Conservation (phyloP, 2,113 vertebrate genomes). For the Nibea coibor region DNA sequence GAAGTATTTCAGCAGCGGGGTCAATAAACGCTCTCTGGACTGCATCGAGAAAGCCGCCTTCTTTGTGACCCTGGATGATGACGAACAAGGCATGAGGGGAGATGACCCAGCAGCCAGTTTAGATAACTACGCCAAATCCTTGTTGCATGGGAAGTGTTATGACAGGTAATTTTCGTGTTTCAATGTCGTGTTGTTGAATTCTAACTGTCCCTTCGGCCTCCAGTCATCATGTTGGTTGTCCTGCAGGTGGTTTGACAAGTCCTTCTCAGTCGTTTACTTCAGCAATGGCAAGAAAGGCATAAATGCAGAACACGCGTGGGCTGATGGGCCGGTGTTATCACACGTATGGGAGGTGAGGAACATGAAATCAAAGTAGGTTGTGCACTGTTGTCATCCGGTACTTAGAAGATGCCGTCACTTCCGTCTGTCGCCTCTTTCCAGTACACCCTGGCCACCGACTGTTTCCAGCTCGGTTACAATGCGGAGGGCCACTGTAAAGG, state of each 20-base stretch:
- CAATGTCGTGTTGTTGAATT: neutral
- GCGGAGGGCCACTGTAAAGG: constrained; percentile 94
- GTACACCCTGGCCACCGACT: constrained; percentile 88
- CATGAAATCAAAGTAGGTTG: neutral
- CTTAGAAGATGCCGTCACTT: neutral
- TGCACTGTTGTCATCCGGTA: neutral
- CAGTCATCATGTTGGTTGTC: neutral
- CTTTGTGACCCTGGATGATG: constrained; percentile 88
- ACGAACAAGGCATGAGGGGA: constrained; percentile 85
- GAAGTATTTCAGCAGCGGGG: constrained; percentile 82
- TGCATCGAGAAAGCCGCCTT: constrained; percentile 90
- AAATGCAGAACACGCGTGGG: constrained; percentile 92
- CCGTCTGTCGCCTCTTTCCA: constrained; percentile 61
- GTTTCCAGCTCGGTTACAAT: constrained; percentile 91
- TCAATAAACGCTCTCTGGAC: constrained; percentile 85
- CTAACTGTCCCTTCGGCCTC: neutral
- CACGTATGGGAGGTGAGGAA: constrained; percentile 91
- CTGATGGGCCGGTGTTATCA: constrained; percentile 88
- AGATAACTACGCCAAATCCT: constrained; percentile 87
- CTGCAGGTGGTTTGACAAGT: constrained; percentile 93
- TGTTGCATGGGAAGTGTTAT: constrained; percentile 90
- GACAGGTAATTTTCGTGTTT: constrained; percentile 89
- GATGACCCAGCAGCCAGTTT: constrained; percentile 84
- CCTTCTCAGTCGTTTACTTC: constrained; percentile 88
- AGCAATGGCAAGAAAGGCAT: constrained; percentile 90